These are phyloP conservation scores for Ginglymostoma cirratum DNA, from an alignment of 2,113 vertebrate genomes.

Conservation along the genomic window DNA sequence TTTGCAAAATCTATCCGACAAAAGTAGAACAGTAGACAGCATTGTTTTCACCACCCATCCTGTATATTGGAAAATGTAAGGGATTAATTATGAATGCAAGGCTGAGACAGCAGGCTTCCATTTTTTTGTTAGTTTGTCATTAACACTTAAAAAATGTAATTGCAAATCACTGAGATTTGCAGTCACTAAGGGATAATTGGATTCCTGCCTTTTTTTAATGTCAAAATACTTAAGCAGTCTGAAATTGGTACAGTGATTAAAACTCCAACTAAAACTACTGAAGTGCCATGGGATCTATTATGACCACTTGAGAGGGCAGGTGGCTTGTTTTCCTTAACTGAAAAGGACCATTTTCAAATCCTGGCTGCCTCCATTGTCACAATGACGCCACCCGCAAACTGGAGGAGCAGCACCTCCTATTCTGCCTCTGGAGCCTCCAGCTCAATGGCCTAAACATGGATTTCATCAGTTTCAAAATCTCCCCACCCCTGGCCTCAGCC, in stretches of 20 bases:
- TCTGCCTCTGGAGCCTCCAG: no score
- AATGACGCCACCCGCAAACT: no score
- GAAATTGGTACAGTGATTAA: neutral
- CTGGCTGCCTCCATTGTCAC: no score
- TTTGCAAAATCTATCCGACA: neutral
- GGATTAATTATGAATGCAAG: neutral
- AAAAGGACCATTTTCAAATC: neutral
- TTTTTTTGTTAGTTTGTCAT: neutral
- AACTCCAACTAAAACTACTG: neutral
- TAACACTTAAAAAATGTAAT: neutral
- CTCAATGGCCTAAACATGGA: no score
- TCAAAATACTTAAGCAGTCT: neutral
- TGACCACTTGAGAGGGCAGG: neutral
- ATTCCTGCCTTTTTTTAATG: neutral
- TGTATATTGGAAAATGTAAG: neutral
- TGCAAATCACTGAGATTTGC: neutral
- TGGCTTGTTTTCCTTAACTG: neutral
- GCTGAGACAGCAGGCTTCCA: neutral
- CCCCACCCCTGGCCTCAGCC: no score
- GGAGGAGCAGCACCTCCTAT: no score
- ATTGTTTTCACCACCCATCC: neutral
- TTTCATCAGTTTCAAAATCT: no score
- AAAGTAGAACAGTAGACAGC: neutral
- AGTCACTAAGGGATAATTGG: neutral
- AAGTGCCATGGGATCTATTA: neutral